phyloP scores from a whole-genome alignment of 1,140 invertebrate species.

The Cryptotermes secundus region DNA sequence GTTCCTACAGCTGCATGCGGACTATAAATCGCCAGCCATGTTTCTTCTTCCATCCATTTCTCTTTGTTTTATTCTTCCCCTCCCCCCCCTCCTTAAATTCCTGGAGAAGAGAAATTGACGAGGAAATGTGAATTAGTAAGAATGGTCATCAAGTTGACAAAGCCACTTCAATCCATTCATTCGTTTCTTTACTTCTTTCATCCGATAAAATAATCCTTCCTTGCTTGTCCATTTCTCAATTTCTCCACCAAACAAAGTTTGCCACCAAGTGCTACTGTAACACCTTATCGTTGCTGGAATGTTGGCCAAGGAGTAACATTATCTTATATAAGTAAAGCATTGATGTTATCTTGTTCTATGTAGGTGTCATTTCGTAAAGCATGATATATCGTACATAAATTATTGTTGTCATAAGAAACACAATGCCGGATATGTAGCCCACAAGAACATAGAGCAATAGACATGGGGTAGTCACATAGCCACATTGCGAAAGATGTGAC shows the following conservation, averaged over 20 bases:
- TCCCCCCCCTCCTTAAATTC: not conserved
- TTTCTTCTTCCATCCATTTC: not conserved
- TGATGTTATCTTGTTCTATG: not conserved
- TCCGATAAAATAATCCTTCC: not conserved
- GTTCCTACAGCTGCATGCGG: no score
- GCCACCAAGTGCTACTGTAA: not conserved
- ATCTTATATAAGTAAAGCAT: not conserved
- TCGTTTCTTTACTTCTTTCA: not conserved
- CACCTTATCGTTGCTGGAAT: not conserved
- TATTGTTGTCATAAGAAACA: no score
- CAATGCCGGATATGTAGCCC: no score
- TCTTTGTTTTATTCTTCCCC: not conserved
- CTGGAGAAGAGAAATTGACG: not conserved
- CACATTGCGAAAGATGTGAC: no score
- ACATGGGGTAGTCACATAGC: no score
- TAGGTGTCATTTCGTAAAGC: no score
- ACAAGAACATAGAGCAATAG: no score
- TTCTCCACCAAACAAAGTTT: not conserved
- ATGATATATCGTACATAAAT: no score
- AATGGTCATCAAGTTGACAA: conserved; percentile 1
- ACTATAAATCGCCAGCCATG: not conserved
- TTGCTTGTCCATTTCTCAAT: no score
- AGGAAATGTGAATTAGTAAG: conserved; percentile 12
- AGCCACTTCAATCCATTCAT: conserved; percentile 16
- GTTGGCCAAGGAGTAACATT: not conserved